Evolutionary conservation across 1,140 invertebrate genomes (phyloP).

Genomic region (Choristoneura fumiferana): DNA sequence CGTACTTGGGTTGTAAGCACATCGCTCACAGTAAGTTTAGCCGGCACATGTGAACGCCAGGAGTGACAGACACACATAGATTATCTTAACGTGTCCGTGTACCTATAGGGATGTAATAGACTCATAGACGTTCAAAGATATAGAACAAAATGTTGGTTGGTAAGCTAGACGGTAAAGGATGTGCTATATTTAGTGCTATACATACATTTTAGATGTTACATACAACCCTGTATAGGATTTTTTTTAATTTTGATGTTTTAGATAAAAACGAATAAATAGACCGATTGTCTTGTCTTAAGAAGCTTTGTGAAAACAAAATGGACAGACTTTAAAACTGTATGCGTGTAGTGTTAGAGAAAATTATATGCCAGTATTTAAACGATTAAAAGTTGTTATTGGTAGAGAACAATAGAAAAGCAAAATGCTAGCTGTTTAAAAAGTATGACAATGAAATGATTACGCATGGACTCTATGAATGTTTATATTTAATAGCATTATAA

Average conservation of each 20-base stretch:
- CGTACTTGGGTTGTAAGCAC: conserved; percentile 78
- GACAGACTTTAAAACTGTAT: neutral
- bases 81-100: conserved; percentile 11
- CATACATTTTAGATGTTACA: neutral
- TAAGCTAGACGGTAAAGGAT: conserved; percentile 5
- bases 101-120: conserved; percentile 13
- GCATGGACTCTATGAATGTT: conserved; percentile 13
- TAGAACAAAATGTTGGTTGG: neutral
- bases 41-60: conserved; percentile 17
- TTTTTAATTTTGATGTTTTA: conserved; percentile 1
- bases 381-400: neutral
- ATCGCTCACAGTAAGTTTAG: conserved; percentile 79
- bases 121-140: neutral
- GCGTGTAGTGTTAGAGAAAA: neutral
- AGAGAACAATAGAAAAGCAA: conserved; percentile 12
- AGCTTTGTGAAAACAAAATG: neutral
- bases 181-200: conserved; percentile 3
- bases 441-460: neutral
- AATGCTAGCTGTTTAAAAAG: neutral
- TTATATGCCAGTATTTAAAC: neutral
- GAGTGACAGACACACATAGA: conserved; percentile 3
- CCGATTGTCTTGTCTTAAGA: neutral
- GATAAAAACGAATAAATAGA: neutral
- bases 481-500: neutral
- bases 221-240: neutral